Conservation (phyloP, 2,797 vertebrate genomes). For the Ctenopoma multispine region DNA sequence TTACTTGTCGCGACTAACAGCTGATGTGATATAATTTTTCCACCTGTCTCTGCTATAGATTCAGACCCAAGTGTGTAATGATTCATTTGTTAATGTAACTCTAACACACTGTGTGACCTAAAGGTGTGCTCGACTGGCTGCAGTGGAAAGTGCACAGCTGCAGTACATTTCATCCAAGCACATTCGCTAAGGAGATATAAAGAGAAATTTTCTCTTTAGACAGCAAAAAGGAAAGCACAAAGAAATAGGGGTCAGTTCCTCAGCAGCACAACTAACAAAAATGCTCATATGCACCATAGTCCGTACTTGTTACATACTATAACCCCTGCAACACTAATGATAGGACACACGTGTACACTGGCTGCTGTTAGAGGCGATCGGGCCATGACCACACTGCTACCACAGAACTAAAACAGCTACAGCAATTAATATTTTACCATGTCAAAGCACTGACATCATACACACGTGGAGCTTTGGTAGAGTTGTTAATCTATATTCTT, state of each 20-base stretch:
- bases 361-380: background rate
- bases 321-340: background rate
- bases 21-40: background rate
- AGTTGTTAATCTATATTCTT: slow-evolving; percentile 10
- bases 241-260: slow-evolving; percentile 1
- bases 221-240: slow-evolving; percentile 1
- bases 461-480: background rate
- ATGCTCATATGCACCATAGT: background rate
- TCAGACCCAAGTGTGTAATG: slow-evolving; percentile 5
- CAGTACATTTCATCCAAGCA: slow-evolving; percentile 1
- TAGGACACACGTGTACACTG: background rate
- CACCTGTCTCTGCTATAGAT: background rate
- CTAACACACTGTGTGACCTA: background rate
- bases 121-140: slow-evolving; percentile 9
- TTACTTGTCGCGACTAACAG: background rate
- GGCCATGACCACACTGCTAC: background rate
- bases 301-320: background rate
- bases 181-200: slow-evolving; percentile 20
- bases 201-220: slow-evolving; percentile 11
- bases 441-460: background rate
- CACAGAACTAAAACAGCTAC: background rate
- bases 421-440: background rate
- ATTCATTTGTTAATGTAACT: slow-evolving; percentile 12
- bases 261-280: background rate
- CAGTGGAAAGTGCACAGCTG: slow-evolving; percentile 7